A percentile compares a stretch with the other conserved stretches of the same genome.
Conservation (phyloP, 2,797 vertebrate species). For the Myotis myotis region DNA sequence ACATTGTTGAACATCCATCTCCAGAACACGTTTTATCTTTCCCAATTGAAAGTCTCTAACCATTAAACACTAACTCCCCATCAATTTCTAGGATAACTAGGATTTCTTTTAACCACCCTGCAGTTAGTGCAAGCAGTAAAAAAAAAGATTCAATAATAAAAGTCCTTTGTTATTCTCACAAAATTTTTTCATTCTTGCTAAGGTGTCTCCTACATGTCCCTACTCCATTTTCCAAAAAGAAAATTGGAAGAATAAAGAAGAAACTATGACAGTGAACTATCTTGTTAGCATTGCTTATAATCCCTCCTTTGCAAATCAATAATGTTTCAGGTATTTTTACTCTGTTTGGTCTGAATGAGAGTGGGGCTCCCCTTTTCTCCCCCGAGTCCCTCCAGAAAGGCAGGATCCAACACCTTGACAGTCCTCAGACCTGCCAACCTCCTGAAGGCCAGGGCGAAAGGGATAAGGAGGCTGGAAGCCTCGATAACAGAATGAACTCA, state of each 20-base stretch:
- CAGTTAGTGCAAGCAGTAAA: neutral
- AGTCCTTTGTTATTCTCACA: neutral
- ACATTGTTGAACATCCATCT: neutral
- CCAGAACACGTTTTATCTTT: neutral
- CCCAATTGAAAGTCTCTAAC: neutral
- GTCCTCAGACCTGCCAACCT: neutral
- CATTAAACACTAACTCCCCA: neutral
- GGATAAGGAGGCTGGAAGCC: neutral
- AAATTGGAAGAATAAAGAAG: neutral
- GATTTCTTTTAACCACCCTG: neutral
- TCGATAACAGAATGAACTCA: neutral
- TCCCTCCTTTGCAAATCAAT: neutral
- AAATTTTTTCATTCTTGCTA: neutral
- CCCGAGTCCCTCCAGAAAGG: neutral
- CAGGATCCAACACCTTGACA: neutral
- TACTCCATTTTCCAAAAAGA: neutral
- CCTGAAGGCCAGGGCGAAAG: neutral
- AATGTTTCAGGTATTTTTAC: neutral
- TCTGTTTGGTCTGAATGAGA: neutral
- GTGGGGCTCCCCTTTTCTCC: rapidly evolving
- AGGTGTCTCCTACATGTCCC: neutral
- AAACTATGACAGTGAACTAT: neutral
- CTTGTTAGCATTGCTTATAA: neutral
- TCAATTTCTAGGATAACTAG: conserved; percentile 27
- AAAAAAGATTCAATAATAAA: neutral